Evolutionary conservation across 2,888 invertebrate species (phyloP), one percentile per base, ranked within the genome.

Genomic region (Portevinia maculata): DNA sequence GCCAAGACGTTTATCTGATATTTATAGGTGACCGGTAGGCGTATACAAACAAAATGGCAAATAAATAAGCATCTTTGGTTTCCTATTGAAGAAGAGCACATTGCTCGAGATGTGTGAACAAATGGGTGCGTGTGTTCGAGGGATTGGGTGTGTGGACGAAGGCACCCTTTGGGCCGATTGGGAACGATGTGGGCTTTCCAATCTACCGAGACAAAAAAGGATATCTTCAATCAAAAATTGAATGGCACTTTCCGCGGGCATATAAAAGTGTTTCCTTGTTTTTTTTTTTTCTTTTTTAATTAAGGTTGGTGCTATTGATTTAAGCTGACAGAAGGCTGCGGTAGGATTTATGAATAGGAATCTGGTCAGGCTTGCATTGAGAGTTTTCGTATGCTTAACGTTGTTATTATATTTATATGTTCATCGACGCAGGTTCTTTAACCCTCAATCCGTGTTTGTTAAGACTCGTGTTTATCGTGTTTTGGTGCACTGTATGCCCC

Each of bases 21-120:
- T 83, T 83, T 83, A 83, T 83, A 83, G 83, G 83, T 83, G 83
- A 83, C 83, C 83, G 71, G 83, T 83, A 83, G 83, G 83, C 78
- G 83, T 78, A 71, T 32, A 71, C 81, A 78, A 83, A 83, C 60
- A 83, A 71, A 83, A 83, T 83, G 55, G 70, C 71, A 83, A 76
- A 83, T 76, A 75, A 81, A 75, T 15, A 81, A 83, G 64, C 69
- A 28, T 83, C 81, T 60, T 60, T 48, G 53, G 69, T 48, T 74
- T 57, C 65, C 46, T 60, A 59, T 64, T 41, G 59, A 64, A 64
- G 55, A 11, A 32, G 24, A 8, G 50, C 53, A 48, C 39, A 48
- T 48, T 50, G 30, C 30, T 37, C 65, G 65, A 59, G 30, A 81
- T 83, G 83, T 83, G 83, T 83, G 71, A 83, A 83, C 60, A 83